phyloP scores from a whole-genome alignment of 2,888 invertebrate species.

The Linyphia triangularis region DNA sequence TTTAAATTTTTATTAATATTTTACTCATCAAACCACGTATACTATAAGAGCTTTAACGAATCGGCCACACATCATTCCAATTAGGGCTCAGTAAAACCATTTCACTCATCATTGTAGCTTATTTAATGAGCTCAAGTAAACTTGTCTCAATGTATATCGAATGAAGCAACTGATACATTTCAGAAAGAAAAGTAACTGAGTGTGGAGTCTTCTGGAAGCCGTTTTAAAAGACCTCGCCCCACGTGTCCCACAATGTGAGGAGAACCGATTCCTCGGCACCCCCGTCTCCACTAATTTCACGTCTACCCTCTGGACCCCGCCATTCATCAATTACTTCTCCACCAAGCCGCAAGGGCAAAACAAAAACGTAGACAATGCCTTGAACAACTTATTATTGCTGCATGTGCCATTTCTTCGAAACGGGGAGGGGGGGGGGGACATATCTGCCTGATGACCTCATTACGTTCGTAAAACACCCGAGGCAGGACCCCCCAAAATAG shows the following conservation, averaged over 20 bases:
- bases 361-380: constrained; percentile 69
- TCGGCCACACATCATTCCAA: no score
- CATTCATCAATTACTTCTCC: constrained; percentile 53
- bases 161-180: no score
- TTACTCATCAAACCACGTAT: no score
- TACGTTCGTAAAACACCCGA: constrained; percentile 62
- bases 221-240: background rate
- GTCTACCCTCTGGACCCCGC: constrained; percentile 27
- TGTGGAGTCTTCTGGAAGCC: no score
- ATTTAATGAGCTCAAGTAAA: no score
- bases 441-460: constrained; percentile 71
- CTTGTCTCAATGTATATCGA: no score
- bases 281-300: constrained; percentile 9
- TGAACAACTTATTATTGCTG: constrained; percentile 72
- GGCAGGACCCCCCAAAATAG: constrained; percentile 66
- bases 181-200: no score
- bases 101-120: no score
- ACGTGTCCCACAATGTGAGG: background rate
- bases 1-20: no score
- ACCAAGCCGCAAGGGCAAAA: constrained; percentile 30
- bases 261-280: constrained; percentile 24
- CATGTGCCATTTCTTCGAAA: constrained; percentile 33
- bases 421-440: constrained; percentile 41
- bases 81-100: no score
- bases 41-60: no score